Percentiles rank a stretch among this genome's conserved stretches.
phyloP scores from a whole-genome alignment of 2,113 vertebrate genomes.

The Naja naja region DNA sequence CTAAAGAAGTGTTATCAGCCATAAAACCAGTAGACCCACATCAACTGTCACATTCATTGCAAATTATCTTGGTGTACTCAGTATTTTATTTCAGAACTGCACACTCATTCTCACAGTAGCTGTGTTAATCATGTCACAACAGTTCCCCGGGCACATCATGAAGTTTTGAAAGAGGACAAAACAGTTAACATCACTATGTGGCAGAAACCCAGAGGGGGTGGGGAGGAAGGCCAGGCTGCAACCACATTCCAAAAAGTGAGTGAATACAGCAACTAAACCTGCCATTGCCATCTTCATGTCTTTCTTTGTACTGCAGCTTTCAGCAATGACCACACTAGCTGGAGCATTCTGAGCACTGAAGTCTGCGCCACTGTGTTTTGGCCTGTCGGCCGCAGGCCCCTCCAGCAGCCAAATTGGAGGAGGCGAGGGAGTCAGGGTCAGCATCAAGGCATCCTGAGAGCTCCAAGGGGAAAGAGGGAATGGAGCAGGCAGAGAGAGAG shows the following conservation, averaged over 20 bases:
- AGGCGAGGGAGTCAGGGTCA: too few species aligned
- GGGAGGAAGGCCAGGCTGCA: neutral
- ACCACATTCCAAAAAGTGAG: neutral
- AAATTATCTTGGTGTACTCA: neutral
- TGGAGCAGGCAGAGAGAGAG: too few species aligned
- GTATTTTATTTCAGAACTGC: neutral
- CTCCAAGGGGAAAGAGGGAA: too few species aligned
- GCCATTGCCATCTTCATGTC: neutral
- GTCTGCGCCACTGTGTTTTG: neutral
- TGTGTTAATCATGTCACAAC: neutral
- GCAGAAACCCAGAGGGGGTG: neutral
- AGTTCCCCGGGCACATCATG: neutral
- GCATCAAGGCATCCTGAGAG: too few species aligned
- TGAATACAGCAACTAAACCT: neutral
- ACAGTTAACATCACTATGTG: neutral
- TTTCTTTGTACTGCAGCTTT: neutral
- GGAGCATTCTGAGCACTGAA: neutral
- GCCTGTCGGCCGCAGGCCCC: too few species aligned
- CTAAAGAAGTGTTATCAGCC: neutral
- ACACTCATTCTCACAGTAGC: neutral
- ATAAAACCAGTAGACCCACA: neutral
- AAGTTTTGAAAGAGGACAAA: neutral
- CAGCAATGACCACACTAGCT: neutral
- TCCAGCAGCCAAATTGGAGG: too few species aligned
- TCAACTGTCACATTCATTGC: neutral